Evolutionary conservation across 2,888 invertebrate genomes (phyloP).

Genomic region (Drosophila heteroneura): DNA sequence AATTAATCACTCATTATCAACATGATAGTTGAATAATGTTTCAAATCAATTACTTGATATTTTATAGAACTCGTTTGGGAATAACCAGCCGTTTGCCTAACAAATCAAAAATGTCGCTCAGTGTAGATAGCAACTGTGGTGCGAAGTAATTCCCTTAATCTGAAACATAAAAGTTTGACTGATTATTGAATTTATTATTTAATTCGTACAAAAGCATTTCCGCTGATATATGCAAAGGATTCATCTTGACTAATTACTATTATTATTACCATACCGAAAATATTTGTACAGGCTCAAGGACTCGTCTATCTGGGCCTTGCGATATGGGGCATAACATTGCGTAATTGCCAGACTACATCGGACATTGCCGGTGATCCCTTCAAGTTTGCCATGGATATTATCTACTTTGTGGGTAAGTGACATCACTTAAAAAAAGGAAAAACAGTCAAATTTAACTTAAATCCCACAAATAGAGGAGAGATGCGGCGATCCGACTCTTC

Average conservation of each 20-base stretch:
- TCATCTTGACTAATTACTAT: not conserved
- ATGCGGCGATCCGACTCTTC: slow-evolving; percentile 66
- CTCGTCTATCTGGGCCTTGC: slow-evolving; percentile 75
- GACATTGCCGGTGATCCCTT: slow-evolving; percentile 69
- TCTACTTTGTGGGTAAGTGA: slow-evolving; percentile 80
- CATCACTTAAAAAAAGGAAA: accelerated
- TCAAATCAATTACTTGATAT: slow-evolving; percentile 6
- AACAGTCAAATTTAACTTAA: too few species aligned
- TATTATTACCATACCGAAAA: not conserved
- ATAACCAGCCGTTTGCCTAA: not conserved
- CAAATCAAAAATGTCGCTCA: not conserved
- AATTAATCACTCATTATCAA: slow-evolving; percentile 16
- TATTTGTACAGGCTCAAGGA: slow-evolving; percentile 75
- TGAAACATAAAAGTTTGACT: not conserved
- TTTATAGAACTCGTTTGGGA: not conserved
- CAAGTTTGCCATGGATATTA: slow-evolving; percentile 77
- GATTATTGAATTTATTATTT: not conserved
- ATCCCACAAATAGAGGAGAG: slow-evolving; percentile 55
- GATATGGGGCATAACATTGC: slow-evolving; percentile 78
- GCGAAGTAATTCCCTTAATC: not conserved
- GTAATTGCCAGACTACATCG: slow-evolving; percentile 65
- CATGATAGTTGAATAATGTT: slow-evolving; percentile 1
- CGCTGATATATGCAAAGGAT: not conserved
- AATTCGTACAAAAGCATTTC: not conserved
- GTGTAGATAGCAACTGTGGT: not conserved